Evolutionary conservation across 2,113 vertebrate genomes (phyloP).

Genomic region (Sylvia atricapilla): DNA sequence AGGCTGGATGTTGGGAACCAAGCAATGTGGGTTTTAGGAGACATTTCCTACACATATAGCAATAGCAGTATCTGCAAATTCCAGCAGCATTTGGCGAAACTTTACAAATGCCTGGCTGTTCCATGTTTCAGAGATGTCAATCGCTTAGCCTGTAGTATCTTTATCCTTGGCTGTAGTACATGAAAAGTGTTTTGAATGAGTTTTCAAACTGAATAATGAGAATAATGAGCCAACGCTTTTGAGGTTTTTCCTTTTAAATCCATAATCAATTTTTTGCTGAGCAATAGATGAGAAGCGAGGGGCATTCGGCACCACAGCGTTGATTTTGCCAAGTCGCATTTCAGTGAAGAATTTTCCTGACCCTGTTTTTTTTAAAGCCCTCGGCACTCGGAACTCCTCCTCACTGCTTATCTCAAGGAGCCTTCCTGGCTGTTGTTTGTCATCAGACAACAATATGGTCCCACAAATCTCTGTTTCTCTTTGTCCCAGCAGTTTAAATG

Average conservation of each 20-base stretch:
- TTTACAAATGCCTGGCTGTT: not conserved
- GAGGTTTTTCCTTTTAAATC: not conserved
- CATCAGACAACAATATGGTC: not conserved
- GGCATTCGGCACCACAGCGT: rapidly evolving
- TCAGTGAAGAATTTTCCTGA: not conserved
- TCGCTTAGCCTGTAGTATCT: not conserved
- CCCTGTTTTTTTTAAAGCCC: not conserved
- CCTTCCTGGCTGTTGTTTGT: not conserved
- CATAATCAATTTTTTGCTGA: not conserved
- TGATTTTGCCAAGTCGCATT: not conserved
- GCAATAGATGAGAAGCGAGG: not conserved
- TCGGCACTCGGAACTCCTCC: not conserved
- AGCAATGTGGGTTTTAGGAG: not conserved
- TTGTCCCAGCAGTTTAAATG: not conserved
- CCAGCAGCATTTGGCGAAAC: not conserved
- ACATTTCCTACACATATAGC: not conserved
- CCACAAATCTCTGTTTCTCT: not conserved
- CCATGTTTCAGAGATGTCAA: not conserved
- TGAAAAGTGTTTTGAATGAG: not conserved
- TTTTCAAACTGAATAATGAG: not conserved
- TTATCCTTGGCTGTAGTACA: not conserved
- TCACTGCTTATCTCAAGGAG: not conserved
- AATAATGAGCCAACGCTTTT: not conserved
- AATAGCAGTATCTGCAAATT: not conserved
- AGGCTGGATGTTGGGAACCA: not conserved